Conservation (phyloP, 2,797 vertebrate genomes). For the Trachurus trachurus region DNA sequence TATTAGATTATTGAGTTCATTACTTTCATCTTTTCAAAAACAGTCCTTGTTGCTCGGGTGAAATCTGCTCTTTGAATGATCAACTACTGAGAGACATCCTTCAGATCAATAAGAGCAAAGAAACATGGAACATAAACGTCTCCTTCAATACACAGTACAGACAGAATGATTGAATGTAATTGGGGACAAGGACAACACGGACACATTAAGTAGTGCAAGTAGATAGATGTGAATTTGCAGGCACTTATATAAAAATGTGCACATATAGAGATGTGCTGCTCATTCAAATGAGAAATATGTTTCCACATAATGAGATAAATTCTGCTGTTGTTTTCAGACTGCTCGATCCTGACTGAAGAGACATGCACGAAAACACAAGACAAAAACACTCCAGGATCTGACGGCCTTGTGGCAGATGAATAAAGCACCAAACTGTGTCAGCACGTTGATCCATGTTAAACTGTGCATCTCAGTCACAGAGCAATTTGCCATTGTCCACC, state of each 20-base stretch:
- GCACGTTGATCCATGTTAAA: neutral
- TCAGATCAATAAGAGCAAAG: neutral
- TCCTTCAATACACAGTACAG: neutral
- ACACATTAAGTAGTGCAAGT: too few relatives aligned
- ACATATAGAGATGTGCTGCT: too few relatives aligned
- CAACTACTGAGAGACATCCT: neutral
- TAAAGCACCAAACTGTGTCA: neutral
- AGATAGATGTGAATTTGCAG: neutral
- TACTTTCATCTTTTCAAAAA: neutral
- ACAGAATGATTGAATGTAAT: neutral
- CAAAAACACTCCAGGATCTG: neutral
- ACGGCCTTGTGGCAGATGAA: neutral
- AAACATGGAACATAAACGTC: neutral
- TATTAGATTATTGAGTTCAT: neutral
- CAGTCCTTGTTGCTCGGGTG: neutral
- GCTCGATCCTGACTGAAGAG: neutral
- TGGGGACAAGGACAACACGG: neutral
- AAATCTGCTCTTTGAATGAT: neutral
- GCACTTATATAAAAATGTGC: too few relatives aligned
- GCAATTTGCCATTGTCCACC: neutral
- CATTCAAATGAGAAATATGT: neutral
- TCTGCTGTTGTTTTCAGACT: too few relatives aligned
- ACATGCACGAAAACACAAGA: neutral
- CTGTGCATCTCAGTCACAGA: neutral
- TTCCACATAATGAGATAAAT: neutral